Conservation (phyloP, 2,888 invertebrate species). For the Invenusta paracnida region DNA sequence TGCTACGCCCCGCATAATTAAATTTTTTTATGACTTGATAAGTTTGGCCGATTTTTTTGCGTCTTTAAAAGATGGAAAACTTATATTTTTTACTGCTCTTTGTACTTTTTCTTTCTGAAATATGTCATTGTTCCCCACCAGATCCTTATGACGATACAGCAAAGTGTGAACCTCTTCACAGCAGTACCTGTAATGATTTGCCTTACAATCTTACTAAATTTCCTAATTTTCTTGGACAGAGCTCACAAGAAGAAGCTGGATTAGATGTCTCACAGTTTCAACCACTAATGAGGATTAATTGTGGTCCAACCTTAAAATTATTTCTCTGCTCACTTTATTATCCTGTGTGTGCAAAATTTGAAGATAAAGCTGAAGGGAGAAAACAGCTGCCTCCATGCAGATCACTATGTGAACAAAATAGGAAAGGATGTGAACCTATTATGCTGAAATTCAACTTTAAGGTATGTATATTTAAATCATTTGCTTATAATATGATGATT, state of each 20-base stretch:
- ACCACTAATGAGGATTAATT: slow-evolving; percentile 17
- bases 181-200: slow-evolving; percentile 7
- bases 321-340: slow-evolving; percentile 36
- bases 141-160: neutral
- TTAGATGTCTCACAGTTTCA: neutral
- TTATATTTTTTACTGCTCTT: neutral
- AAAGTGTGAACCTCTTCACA: neutral
- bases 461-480: slow-evolving; percentile 25
- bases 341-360: slow-evolving; percentile 26
- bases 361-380: neutral
- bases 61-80: neutral
- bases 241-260: slow-evolving; percentile 33
- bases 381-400: neutral
- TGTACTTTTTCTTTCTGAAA: neutral
- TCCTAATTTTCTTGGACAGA: slow-evolving; percentile 35
- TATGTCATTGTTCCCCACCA: neutral
- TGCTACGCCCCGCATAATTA: too few species aligned
- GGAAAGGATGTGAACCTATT: slow-evolving; percentile 28
- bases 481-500: too few species aligned
- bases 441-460: slow-evolving; percentile 32
- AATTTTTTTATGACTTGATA: too few species aligned
- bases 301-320: slow-evolving; percentile 1
- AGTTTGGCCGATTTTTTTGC: too few species aligned
- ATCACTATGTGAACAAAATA: slow-evolving; percentile 30
- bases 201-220: slow-evolving; percentile 20